Base-by-base conservation (phyloP, 1,140 invertebrate species). In the Drosophila ficusphila region DNA sequence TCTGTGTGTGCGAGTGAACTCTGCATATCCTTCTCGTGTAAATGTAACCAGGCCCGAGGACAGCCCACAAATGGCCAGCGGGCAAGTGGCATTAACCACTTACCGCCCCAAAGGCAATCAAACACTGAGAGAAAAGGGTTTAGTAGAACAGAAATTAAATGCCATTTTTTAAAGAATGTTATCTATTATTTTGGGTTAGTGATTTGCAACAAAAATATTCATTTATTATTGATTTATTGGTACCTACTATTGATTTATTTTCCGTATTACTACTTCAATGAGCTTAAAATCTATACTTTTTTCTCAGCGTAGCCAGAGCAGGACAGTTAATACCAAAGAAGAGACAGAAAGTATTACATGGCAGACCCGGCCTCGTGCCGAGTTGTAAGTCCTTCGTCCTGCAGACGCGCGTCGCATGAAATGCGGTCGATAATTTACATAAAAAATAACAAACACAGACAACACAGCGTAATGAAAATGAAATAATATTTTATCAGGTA, bases 361-460 rank as follows among this genome's bases (percentile, higher is more conserved):
- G 31, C 54, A 27, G 38, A 27, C 12, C 46, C 31, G 11, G 25
- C 70, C 72, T 72, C 70, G 61, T 79, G 76, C 71, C 76, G 73
- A 58, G 56, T 27, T 34, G 19, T 61, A 60, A 38, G 25, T 38
- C 33, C 60, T 54, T 36, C 33, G 21, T 39, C 38, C 52, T 33
- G 41, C 54, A 60, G 16, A 12, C 61, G 25, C 16, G 38, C 41
- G 48, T 21, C 39, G 16, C 52, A 62, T 53, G 47, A 86, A 83
- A 58, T 62, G 58, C 81, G 81, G 82, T 85, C 81, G 81, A 85
- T 85, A 85, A 86, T 86, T 85, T 85, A 81, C 76, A 86, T 86
- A 86, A 62, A 82, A 79, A 44, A 31, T 47, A 61, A 56, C 62
- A 72, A 72, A 64, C 39, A 42, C 52, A 49, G 44, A 51, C 52